Conservation (phyloP, 2,888 invertebrate species). For the Nomada lathburiana region DNA sequence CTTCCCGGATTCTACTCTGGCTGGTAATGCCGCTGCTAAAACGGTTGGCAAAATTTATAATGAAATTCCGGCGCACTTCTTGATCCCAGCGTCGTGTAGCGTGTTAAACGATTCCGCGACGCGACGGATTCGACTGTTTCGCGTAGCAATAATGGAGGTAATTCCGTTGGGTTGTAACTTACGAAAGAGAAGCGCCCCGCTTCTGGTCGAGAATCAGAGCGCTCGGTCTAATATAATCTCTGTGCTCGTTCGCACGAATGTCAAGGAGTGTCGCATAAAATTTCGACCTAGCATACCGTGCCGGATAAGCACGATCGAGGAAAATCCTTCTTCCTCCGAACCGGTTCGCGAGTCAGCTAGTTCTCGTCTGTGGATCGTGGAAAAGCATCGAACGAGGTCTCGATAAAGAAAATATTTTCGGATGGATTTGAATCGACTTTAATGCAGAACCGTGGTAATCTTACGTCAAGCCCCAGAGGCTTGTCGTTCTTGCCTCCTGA, state of each 20-base stretch:
- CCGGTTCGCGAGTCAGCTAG: background rate
- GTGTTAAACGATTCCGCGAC: background rate
- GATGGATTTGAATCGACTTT: conserved; percentile 56
- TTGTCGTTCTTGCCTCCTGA: conserved; percentile 10
- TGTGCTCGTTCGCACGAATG: background rate
- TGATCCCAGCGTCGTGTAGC: background rate
- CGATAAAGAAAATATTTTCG: conserved; percentile 65
- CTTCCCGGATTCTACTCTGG: background rate
- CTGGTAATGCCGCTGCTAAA: background rate
- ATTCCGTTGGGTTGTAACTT: background rate
- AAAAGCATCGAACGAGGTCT: background rate
- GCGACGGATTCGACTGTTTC: background rate
- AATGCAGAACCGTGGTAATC: conserved; percentile 67
- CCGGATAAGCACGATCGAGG: background rate
- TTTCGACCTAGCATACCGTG: background rate
- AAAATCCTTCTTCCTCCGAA: background rate
- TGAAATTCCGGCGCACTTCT: conserved; percentile 12
- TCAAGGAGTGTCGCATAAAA: background rate
- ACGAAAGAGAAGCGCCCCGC: background rate
- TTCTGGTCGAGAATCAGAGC: background rate
- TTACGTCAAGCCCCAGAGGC: conserved; percentile 42
- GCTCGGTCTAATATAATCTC: background rate
- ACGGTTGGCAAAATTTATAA: conserved; percentile 9
- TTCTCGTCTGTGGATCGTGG: background rate
- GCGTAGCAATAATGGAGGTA: background rate